Base-by-base conservation (phyloP, 2,888 invertebrate genomes). In the Meliscaeva auricollis region DNA sequence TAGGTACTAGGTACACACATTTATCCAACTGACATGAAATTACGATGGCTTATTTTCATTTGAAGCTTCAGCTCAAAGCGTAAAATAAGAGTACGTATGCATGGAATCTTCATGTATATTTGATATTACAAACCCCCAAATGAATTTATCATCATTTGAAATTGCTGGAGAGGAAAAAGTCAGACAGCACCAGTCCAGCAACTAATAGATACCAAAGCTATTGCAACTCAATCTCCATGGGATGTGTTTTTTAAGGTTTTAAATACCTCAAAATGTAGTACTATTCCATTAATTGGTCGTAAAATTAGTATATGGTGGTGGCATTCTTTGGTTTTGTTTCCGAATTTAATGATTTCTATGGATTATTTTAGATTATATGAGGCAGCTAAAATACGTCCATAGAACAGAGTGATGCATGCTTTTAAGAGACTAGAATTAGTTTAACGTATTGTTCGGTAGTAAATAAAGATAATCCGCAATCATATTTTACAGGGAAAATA, bases 121-220 rank as follows among this genome's bases (percentile, higher is more conserved):
- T 60, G 50, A 60, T 58, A 64, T 7, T 38, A 44, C 60, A 60
- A 60, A 68, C 60, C 50, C 62, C 46, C 38, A 3, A 52, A 77
- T 32, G 73, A 62, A 73, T 62, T 50, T 52, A 52, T 52, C 62
- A n/a, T 73, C 41, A 54, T 70, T 70, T 44, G 32, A 20, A 20
- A 54, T 32, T 35, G 17, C 20, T 35, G n/a, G 1, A 9, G 9
- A 9, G 9, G 2, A 54, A 15, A 3, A 54, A 54, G 15, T 0
- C 30, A 26, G 5, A 30, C 30, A 11, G 5, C 35, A 9, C 6
- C 15, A 54, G 15, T 1, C 8, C 30, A 32, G 35, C 13, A 58
- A 20, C n/a, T 9, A 30, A 11, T 26, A 8, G 1, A 7, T 30
- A 54, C 20, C 6, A 17, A 58, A 35, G 7, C 13, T 58, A 58